Evolutionary conservation across 2,113 vertebrate species (phyloP), one percentile per base, ranked within the genome.

Genomic region (Gorsachius goisagi): DNA sequence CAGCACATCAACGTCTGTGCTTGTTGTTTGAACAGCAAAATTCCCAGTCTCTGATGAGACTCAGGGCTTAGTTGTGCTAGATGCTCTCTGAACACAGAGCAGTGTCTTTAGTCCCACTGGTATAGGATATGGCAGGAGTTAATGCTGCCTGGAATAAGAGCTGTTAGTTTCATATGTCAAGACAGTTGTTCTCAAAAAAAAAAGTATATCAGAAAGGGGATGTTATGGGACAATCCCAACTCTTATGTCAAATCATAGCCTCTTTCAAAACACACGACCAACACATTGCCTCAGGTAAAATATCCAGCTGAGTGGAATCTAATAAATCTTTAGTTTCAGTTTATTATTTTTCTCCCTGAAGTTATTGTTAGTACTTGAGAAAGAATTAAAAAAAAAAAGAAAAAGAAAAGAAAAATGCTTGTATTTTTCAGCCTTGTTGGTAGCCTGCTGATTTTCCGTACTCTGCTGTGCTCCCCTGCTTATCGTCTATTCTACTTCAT

Each of bases 381-480:
- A 41, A 79, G 14, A 55, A 47, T 12, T 4, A 0, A 19, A 85
- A 78, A 33, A 45, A 22, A 33, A 20, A 37, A 18, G 23, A 17
- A 0, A 10, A 63, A 32, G 7, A 68, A 66, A 56, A n/a, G n/a
- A n/a, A n/a, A 39, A 67, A 58, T 9, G 20, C 7, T 24, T 75
- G 23, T 69, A 49, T 85, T 97, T 96, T 94, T 88, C 80, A 93
- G 35, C 16, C 76, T 91, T 90, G 18, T 93, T 96, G 75, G 45
- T 75, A 90, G 23, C 83, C 69, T 96, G 85, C 60, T 97, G 88
- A 22, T 93, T 97, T 94, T 86, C 55, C 30, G 30, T 39, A 73
- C 50, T 94, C 30, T 33, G 33, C 47, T 95, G 82, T 88, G 55
- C 62, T 95, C 44, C 50, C 21, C 71, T 89, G 45, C 52, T 94